Conservation (phyloP, 2,113 vertebrate genomes). For the Pseudois nayaur region DNA sequence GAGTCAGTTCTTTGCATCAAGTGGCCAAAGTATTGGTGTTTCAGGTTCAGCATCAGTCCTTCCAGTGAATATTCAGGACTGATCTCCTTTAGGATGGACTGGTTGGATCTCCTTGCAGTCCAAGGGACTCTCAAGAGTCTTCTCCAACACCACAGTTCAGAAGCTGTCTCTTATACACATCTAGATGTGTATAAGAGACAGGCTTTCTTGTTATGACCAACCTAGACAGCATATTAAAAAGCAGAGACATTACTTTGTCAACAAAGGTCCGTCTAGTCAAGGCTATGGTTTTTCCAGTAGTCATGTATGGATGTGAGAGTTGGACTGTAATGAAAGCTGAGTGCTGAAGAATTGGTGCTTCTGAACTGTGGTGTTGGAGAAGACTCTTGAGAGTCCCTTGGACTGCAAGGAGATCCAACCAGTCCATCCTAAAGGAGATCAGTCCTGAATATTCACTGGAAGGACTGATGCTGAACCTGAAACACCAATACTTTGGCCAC, state of each 20-base stretch:
- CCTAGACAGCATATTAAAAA: neutral
- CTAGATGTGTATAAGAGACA: too few relatives aligned
- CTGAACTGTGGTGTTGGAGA: neutral
- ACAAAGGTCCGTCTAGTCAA: neutral
- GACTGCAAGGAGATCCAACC: fast-evolving
- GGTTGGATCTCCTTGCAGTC: neutral
- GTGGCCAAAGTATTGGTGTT: too few relatives aligned
- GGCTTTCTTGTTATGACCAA: neutral
- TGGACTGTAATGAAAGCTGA: neutral
- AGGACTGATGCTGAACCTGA: neutral
- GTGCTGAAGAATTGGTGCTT: fast-evolving
- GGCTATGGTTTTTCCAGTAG: neutral
- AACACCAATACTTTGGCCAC: neutral
- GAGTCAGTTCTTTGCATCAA: neutral
- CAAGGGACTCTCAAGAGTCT: neutral
- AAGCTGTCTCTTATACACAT: too few relatives aligned
- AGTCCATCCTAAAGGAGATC: neutral
- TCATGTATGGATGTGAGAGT: neutral
- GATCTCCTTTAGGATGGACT: neutral
- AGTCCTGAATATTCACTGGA: neutral
- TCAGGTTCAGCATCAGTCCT: neutral
- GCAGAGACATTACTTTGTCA: neutral
- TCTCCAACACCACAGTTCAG: neutral
- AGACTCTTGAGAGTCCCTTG: neutral
- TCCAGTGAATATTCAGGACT: neutral